Percentiles rank a stretch among this genome's conserved stretches.
Evolutionary conservation across 1,140 invertebrate species (phyloP).

Genomic region (Leptinotarsa defecta): DNA sequence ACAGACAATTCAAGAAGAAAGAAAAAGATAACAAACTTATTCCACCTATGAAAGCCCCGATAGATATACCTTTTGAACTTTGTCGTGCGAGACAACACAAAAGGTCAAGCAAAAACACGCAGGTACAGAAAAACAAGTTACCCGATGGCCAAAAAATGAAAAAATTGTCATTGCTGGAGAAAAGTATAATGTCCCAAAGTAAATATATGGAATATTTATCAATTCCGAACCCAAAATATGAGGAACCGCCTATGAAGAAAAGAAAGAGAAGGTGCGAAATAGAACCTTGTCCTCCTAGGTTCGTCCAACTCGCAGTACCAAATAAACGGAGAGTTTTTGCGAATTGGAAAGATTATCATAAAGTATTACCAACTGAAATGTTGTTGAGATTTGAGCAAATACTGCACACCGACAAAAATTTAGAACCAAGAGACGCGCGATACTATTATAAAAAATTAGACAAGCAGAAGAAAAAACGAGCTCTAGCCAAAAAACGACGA

Average conservation of each 20-base stretch:
- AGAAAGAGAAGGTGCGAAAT: conserved; percentile 35
- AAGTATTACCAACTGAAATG: conserved; percentile 38
- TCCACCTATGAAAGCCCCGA: conserved; percentile 36
- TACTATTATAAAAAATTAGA: conserved; percentile 46
- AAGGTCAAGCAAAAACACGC: conserved; percentile 19
- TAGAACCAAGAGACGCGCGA: conserved; percentile 40
- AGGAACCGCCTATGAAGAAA: conserved; percentile 20
- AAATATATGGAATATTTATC: conserved; percentile 43
- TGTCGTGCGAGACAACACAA: conserved; percentile 33
- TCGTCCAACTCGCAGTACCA: conserved; percentile 41
- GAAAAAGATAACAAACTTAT: conserved; percentile 31
- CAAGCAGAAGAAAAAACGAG: conserved; percentile 31
- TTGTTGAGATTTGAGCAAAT: conserved; percentile 42
- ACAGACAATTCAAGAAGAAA: conserved; percentile 33
- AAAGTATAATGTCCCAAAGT: conserved; percentile 39
- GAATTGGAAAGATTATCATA: conserved; percentile 43
- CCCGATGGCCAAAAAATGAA: neutral
- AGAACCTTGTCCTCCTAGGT: conserved; percentile 42
- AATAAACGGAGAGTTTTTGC: conserved; percentile 42
- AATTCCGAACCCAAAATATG: conserved; percentile 32
- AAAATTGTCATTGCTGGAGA: conserved; percentile 30
- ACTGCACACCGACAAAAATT: conserved; percentile 42
- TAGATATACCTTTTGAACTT: conserved; percentile 40
- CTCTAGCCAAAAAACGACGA: conserved; percentile 28
- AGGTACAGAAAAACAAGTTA: neutral